Conservation (phyloP, 30 jellyfish, hydroid and myxozoan species). For the Chrysaora quinquecirrha region DNA sequence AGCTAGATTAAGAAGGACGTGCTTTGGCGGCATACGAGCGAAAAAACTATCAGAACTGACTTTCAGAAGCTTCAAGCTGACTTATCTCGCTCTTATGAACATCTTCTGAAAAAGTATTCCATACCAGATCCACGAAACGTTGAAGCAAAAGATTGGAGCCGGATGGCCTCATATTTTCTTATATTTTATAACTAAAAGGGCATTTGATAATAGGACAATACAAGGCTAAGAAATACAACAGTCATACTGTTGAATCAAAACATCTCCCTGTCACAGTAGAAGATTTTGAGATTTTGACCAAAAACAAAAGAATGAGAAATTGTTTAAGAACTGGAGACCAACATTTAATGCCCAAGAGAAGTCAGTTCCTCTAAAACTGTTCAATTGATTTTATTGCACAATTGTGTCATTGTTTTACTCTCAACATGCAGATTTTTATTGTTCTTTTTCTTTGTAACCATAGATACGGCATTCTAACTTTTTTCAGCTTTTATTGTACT, state of each 20-base stretch:
- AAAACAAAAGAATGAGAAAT: slow-evolving; percentile 6
- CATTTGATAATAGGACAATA: too few species aligned
- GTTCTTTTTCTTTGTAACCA: not conserved
- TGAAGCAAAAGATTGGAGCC: too few species aligned
- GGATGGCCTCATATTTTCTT: too few species aligned
- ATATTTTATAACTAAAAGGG: too few species aligned
- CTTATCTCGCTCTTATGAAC: too few species aligned
- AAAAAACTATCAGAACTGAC: too few species aligned
- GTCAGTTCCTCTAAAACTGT: slow-evolving; percentile 30
- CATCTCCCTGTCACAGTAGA: slow-evolving; percentile 7
- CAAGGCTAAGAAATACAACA: too few species aligned
- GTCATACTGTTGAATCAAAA: not conserved
- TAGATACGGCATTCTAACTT: not conserved
- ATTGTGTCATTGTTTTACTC: slow-evolving; percentile 1
- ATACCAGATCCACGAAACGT: too few species aligned
- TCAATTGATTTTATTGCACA: not conserved
- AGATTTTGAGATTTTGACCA: not conserved
- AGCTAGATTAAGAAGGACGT: not conserved
- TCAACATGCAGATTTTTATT: not conserved
- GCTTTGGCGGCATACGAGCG: too few species aligned
- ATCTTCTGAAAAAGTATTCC: too few species aligned
- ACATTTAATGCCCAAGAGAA: slow-evolving; percentile 28
- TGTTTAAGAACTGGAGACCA: slow-evolving; percentile 12
- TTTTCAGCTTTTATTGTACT: not conserved
- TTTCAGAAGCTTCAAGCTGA: too few species aligned